phyloP scores from a whole-genome alignment of 1,140 invertebrate genomes.

The Diachasma alloeum region DNA sequence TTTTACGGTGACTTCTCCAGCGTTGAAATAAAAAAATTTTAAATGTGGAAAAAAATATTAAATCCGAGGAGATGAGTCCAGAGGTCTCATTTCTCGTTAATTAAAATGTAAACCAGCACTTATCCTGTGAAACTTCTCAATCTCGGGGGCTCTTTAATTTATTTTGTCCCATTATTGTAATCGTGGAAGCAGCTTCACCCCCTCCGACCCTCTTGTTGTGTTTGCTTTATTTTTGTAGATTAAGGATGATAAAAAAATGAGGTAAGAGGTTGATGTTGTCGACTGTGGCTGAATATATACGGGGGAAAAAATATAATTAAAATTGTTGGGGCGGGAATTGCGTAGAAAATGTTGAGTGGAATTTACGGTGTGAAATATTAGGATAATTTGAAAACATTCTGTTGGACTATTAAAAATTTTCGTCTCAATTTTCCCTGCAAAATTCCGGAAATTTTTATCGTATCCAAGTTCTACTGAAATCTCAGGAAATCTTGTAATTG shows the following conservation, averaged over 20 bases:
- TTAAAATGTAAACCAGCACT: conserved; percentile 29
- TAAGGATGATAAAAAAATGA: background rate
- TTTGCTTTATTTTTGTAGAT: conserved; percentile 1
- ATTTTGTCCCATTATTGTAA: conserved; percentile 16
- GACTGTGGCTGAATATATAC: background rate
- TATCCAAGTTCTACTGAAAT: no score
- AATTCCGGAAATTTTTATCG: no score
- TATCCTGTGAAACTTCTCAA: conserved; percentile 25
- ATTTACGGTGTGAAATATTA: background rate
- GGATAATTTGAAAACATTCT: no score
- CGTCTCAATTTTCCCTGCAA: no score
- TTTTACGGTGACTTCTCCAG: background rate
- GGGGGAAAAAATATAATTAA: background rate
- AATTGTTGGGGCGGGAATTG: background rate
- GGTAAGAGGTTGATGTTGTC: background rate
- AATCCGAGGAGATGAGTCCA: conserved; percentile 4
- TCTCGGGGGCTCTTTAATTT: conserved; percentile 22
- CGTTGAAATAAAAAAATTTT: background rate
- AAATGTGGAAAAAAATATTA: background rate
- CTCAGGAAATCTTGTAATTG: no score
- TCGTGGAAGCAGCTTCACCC: background rate
- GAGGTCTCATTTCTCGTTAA: conserved; percentile 24
- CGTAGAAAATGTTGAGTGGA: no score
- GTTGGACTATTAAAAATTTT: no score
- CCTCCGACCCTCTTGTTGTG: background rate